phyloP scores from a whole-genome alignment of 1,140 invertebrate species.

The Idris sp. region DNA sequence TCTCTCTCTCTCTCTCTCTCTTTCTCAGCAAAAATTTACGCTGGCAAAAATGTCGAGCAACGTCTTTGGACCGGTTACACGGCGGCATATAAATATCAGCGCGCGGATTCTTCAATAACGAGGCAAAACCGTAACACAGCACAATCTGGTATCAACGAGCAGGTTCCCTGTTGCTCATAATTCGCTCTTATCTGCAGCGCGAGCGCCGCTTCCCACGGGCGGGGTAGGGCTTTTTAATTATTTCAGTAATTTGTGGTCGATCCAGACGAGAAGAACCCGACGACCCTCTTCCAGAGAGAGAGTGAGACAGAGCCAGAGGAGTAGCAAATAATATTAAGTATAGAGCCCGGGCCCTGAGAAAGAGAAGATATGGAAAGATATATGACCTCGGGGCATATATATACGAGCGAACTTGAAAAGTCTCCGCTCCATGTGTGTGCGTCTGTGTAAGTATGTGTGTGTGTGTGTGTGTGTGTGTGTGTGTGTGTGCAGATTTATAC shows the following conservation, averaged over 20 bases:
- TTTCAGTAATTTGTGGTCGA: conserved; percentile 76
- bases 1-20: no score
- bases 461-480: no score
- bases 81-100: conserved; percentile 59
- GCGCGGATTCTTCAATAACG: conserved; percentile 63
- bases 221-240: conserved; percentile 74
- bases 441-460: no score
- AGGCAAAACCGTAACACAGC: conserved; percentile 64
- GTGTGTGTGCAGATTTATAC: conserved; percentile 57
- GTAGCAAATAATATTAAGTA: conserved; percentile 78
- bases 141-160: conserved; percentile 61
- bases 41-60: conserved; percentile 42
- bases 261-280: conserved; percentile 60
- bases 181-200: conserved; percentile 63
- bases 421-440: no score
- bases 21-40: conserved; percentile 13
- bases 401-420: conserved; percentile 48
- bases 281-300: conserved; percentile 53
- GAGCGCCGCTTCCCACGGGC: conserved; percentile 70
- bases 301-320: conserved; percentile 64
- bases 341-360: conserved; percentile 62
- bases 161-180: conserved; percentile 61
- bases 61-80: conserved; percentile 56
- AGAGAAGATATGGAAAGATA: conserved; percentile 67
- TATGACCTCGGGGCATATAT: conserved; percentile 54